Evolutionary conservation across 1,140 invertebrate species (phyloP), one percentile per base, ranked within the genome.

Genomic region (Drosophila orena): DNA sequence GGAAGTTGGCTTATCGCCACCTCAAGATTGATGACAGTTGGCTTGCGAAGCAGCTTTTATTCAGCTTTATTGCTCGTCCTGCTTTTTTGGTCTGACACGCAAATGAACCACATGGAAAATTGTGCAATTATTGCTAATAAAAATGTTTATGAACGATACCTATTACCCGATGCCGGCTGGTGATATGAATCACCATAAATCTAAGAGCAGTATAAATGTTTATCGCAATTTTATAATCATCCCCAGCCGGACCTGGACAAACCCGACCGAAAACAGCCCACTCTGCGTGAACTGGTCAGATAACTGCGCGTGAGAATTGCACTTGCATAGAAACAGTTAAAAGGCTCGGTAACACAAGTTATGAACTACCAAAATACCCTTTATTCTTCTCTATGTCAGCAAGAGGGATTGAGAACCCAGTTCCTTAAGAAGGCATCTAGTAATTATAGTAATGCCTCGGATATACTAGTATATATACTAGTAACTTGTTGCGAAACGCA

Each of bases 171-270:
- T 86, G 83, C 85, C 47, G 34, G 35, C 65, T 42, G 43, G 17
- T 44, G 68, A 70, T 88, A 86, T 72, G 79, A 83, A 86, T 88
- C 83, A 83, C 76, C 75, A 86, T 86, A 86, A 86, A 86, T 86
- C 79, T 69, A 76, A 86, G 84, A 83, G 83, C 75, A 59, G 83
- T 88, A 88, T 86, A 86, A 86, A 86, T 86, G 83, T 86, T 86
- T 86, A 86, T 86, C 83, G 83, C 80, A 58, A 79, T 83, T 86
- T 86, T 86, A 86, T 83, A 89, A 88, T 83, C 83, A 86, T 77
- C 58, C 27, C 40, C 71, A 50, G 60, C 24, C 66, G 42, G 37
- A 50, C 44, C 71, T 62, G 61, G 55, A 46, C 50, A 56, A 49
- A 54, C 66, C 60, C 42, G 75, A 50, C 56, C 64, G 34, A 49